These are phyloP conservation scores for Microchirus variegatus DNA, from an alignment of 2,797 vertebrate genomes.

Conservation along the genomic window DNA sequence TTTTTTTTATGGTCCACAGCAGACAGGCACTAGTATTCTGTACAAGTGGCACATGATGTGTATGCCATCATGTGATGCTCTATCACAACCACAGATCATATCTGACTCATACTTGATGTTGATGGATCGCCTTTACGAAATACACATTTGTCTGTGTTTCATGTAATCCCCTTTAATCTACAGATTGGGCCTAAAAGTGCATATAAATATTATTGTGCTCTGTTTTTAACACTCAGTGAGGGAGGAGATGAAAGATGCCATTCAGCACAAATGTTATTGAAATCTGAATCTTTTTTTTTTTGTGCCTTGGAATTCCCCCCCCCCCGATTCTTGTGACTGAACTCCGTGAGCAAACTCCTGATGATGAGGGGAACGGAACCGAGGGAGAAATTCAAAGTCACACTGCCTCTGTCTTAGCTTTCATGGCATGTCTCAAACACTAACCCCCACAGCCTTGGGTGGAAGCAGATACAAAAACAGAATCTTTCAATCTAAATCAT, in stretches of 20 bases:
- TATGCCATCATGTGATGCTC: too few relatives aligned
- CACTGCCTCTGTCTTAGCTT: slow-evolving; percentile 16
- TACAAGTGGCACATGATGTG: neutral
- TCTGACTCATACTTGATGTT: too few relatives aligned
- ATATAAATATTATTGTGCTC: neutral
- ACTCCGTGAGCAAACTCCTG: slow-evolving; percentile 47
- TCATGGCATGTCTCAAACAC: slow-evolving; percentile 22
- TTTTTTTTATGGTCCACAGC: neutral
- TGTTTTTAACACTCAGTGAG: slow-evolving; percentile 5
- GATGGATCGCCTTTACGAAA: too few relatives aligned
- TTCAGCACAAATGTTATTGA: slow-evolving; percentile 53
- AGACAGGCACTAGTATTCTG: neutral
- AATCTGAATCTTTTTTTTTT: slow-evolving; percentile 49
- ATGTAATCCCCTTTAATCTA: neutral
- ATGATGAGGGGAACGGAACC: slow-evolving; percentile 24
- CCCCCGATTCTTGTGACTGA: slow-evolving; percentile 34
- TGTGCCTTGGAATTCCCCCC: slow-evolving; percentile 29
- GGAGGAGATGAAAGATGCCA: slow-evolving; percentile 44
- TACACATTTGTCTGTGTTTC: neutral
- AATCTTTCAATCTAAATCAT: slow-evolving; percentile 18
- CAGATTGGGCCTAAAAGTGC: neutral
- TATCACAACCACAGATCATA: too few relatives aligned
- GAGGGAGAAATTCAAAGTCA: slow-evolving; percentile 43
- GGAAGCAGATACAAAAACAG: slow-evolving; percentile 9
- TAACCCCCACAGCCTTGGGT: slow-evolving; percentile 4